Conservation (phyloP, 2,113 vertebrate genomes). For the Eclectus roratus region DNA sequence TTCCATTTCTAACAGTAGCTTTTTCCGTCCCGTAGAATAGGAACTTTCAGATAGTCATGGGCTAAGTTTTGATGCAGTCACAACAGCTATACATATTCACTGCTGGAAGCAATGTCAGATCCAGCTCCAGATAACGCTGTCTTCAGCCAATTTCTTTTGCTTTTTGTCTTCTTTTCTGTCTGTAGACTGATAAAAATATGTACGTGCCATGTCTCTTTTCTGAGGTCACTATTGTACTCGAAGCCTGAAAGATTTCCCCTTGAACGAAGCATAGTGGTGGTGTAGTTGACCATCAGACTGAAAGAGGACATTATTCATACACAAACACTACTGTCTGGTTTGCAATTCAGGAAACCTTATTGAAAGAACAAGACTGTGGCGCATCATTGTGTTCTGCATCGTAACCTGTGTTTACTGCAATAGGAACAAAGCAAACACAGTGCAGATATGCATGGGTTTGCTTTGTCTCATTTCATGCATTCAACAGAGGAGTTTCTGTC, state of each 20-base stretch:
- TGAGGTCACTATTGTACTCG: not conserved
- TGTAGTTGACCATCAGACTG: not conserved
- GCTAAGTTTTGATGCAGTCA: not conserved
- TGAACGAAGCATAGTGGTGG: constrained; percentile 4
- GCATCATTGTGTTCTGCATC: constrained; percentile 8
- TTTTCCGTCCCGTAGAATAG: not conserved
- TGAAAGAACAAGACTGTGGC: constrained; percentile 21
- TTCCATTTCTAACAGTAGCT: not conserved
- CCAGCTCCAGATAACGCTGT: not conserved
- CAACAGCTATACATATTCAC: not conserved
- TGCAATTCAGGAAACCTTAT: not conserved
- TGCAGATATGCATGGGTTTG: not conserved
- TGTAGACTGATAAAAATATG: not conserved
- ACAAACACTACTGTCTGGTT: constrained; percentile 6
- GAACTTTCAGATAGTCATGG: not conserved
- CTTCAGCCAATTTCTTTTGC: not conserved
- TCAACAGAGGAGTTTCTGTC: constrained; percentile 42
- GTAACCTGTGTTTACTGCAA: constrained; percentile 43
- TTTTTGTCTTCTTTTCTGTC: not conserved
- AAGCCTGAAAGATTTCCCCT: not conserved
- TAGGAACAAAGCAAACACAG: constrained; percentile 23
- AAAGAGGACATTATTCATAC: constrained; percentile 11
- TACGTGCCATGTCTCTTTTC: not conserved
- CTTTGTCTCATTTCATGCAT: not conserved
- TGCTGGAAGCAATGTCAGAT: not conserved